Percentiles rank a stretch among this genome's conserved stretches.
These are phyloP conservation scores for Diaprepes abbreviatus DNA, from an alignment of 2,888 invertebrate species.

Conservation along the genomic window DNA sequence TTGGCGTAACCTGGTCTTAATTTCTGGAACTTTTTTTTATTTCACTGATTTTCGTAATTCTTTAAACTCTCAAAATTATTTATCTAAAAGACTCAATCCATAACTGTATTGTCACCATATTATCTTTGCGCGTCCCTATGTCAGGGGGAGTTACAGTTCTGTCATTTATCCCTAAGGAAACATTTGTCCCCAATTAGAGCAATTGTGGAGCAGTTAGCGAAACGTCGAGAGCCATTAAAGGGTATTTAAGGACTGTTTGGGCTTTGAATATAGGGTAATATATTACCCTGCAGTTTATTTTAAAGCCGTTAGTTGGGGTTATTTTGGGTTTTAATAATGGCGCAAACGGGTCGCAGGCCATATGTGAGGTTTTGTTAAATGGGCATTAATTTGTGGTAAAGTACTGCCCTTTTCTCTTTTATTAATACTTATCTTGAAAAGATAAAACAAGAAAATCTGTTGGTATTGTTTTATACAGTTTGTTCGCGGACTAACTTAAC, in stretches of 20 bases:
- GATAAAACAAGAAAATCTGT: no score
- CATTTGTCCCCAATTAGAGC: conserved; percentile 66
- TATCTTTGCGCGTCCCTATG: conserved; percentile 18
- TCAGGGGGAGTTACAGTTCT: conserved; percentile 27
- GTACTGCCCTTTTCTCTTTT: no score
- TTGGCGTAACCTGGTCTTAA: no score
- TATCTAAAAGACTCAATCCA: not conserved
- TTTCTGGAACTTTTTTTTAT: no score
- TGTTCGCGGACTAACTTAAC: no score
- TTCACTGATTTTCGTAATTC: no score
- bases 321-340: conserved; percentile 34
- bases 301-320: conserved; percentile 37
- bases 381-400: not conserved
- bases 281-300: conserved; percentile 42
- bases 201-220: conserved; percentile 63
- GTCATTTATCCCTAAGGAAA: conserved; percentile 44
- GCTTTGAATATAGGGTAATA: conserved; percentile 32
- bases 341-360: conserved; percentile 3
- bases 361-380: conserved; percentile 10
- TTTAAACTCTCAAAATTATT: no score
- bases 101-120: conserved; percentile 3
- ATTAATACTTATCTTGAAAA: no score
- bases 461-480: no score
- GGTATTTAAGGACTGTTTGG: conserved; percentile 57
- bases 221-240: conserved; percentile 61